Base-by-base conservation (phyloP, 2,113 vertebrate genomes). In the Oxyruncus cristatus region DNA sequence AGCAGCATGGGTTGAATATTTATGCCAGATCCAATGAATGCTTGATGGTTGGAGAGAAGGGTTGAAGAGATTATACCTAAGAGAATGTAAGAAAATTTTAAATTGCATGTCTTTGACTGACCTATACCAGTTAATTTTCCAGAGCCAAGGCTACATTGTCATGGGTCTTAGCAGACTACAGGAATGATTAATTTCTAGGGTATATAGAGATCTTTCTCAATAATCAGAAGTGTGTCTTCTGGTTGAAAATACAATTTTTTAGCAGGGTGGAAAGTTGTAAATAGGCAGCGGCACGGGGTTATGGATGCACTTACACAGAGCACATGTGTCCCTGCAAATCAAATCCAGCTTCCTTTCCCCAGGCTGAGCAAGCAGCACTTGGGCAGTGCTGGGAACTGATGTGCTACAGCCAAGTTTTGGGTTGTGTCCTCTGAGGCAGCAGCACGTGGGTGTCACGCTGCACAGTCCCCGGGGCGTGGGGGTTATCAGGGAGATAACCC, bases 401-500 rank as follows among this genome's bases (percentile, higher is more conserved):
- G 5, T 49, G 71, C 75, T 37, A 0, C 62, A 66, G 85, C 92
- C 90, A 72, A 89, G 88, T 23, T 67, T 33, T 27, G 4, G 1
- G 33, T 47, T 23, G 14, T 8, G 11, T 50, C 72, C 85, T 62
- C 41, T 52, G 53, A 58, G 68, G 6, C 20, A 11, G 7, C 72
- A 18, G 32, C 5, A 4, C 3, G 11, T 24, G 95, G 89, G 16
- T 42, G 59, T 35, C 63, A 13, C 23, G 0, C 15, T 41, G 67
- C 71, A 44, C 49, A 9, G 18, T 78, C 85, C 86, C 88, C 3
- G 0, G 88, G 88, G 26, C 0, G 1, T 4, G 21, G 20, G 4
- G 80, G 84, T 92, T 94, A 93, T 92, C 93, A 44, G 80, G 4
- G 91, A 94, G 91, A 95, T 80, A 91, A 94, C 86, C 88, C 52